Evolutionary conservation across 2,797 vertebrate genomes (phyloP).

Genomic region (Podarcis siculus): DNA sequence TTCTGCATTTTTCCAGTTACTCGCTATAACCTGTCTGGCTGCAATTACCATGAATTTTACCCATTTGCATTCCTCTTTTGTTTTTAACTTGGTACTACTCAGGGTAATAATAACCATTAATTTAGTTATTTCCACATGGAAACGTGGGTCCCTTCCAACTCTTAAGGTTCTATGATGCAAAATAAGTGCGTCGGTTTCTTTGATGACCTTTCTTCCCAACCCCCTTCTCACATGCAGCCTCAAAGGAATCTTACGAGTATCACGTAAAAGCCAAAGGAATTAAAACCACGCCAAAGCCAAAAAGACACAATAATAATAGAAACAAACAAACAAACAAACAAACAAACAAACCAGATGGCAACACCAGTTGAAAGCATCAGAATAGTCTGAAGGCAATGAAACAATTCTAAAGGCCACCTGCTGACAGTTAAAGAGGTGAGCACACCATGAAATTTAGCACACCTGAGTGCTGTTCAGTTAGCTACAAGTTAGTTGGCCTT

Average conservation of each 20-base stretch:
- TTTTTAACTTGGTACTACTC: too few relatives aligned
- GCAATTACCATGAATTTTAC: too few relatives aligned
- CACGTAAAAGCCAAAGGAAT: neutral
- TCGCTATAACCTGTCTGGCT: too few relatives aligned
- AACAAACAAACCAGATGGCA: neutral
- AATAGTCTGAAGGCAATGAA: neutral
- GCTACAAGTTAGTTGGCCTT: too few relatives aligned
- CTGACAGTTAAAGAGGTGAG: neutral
- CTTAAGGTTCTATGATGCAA: neutral
- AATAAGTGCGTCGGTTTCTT: fast-evolving
- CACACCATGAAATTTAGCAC: neutral
- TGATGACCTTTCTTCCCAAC: neutral
- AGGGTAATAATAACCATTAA: too few relatives aligned
- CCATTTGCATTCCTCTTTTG: too few relatives aligned
- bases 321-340: neutral
- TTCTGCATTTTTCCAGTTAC: too few relatives aligned
- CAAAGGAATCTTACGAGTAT: neutral
- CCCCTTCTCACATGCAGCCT: neutral
- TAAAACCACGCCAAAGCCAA: neutral
- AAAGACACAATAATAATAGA: too few relatives aligned
- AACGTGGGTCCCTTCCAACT: too few relatives aligned
- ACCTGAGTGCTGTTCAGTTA: neutral
- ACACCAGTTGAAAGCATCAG: neutral
- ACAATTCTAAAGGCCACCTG: neutral
- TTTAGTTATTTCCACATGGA: too few relatives aligned